A percentile compares a stretch with the other conserved stretches of the same genome.
Conservation (phyloP, 2,113 vertebrate genomes). For the Galeopterus variegatus region DNA sequence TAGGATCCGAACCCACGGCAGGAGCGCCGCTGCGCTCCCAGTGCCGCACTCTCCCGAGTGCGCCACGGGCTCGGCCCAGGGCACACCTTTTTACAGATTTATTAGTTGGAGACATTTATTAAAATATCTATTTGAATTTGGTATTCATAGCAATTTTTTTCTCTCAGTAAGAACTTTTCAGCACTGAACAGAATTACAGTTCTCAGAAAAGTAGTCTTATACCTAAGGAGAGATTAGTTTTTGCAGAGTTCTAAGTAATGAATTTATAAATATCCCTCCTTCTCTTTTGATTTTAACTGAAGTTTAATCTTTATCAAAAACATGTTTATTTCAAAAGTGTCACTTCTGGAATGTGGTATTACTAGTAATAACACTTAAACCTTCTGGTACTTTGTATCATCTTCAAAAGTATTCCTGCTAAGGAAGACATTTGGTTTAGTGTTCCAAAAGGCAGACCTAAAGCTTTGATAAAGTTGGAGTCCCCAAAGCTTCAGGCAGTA, state of each 20-base stretch:
- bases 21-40: too few species aligned
- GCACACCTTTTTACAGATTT: not conserved
- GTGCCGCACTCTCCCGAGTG: too few species aligned
- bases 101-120: not conserved
- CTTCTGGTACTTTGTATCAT: not conserved
- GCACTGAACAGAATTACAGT: slow-evolving; percentile 17
- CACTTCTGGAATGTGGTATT: not conserved
- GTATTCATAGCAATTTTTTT: not conserved
- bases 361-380: not conserved
- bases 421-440: not conserved
- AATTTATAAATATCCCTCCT: not conserved
- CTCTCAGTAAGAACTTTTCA: not conserved
- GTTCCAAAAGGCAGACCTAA: not conserved
- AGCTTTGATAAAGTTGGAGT: not conserved
- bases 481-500: not conserved
- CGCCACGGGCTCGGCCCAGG: too few species aligned
- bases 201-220: not conserved
- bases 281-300: not conserved
- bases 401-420: not conserved
- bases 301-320: not conserved
- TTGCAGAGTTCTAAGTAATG: not conserved
- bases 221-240: slow-evolving; percentile 17
- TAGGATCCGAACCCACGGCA: too few species aligned
- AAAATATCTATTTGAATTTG: slow-evolving; percentile 27
- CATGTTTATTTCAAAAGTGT: not conserved